These are phyloP conservation scores for Neocloeon triangulifer DNA, from an alignment of 1,140 invertebrate species.

Conservation along the genomic window DNA sequence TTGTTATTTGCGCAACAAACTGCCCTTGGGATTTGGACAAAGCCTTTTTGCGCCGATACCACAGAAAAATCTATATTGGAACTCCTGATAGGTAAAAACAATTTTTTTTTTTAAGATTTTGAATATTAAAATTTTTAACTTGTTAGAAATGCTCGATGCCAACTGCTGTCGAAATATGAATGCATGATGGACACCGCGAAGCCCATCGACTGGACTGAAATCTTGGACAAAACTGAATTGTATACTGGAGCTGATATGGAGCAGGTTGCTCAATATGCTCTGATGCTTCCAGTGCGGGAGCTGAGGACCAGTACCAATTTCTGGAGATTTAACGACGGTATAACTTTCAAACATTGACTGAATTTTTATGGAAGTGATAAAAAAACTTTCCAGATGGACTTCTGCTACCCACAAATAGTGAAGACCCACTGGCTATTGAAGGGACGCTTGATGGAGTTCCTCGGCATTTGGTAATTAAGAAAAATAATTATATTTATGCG, in stretches of 20 bases:
- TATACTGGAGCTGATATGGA: constrained; percentile 31
- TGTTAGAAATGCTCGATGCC: constrained; percentile 14
- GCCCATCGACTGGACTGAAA: constrained; percentile 16
- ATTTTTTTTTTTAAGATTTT: constrained; percentile 6
- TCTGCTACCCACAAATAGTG: no score
- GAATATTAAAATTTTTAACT: no score
- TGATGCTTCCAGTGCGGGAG: constrained; percentile 25
- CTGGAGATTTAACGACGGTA: no score
- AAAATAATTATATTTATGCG: no score
- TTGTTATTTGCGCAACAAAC: constrained; percentile 34
- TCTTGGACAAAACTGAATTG: constrained; percentile 23
- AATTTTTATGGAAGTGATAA: no score
- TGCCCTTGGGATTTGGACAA: constrained; percentile 39
- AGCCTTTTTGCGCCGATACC: constrained; percentile 32
- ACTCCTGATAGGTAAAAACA: constrained; percentile 21
- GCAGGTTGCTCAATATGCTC: constrained; percentile 21
- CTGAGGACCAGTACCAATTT: no score
- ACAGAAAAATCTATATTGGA: constrained; percentile 29
- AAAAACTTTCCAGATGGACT: no score
- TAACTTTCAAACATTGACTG: no score
- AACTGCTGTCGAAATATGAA: constrained; percentile 11
- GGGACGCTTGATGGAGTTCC: no score
- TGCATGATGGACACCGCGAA: constrained; percentile 9
- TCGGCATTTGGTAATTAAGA: no score
- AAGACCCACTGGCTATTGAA: no score